Percentiles rank a stretch among this genome's conserved stretches.
phyloP scores from a whole-genome alignment of 92 coral and sea anemone species.

The Bergia puertoricense region DNA sequence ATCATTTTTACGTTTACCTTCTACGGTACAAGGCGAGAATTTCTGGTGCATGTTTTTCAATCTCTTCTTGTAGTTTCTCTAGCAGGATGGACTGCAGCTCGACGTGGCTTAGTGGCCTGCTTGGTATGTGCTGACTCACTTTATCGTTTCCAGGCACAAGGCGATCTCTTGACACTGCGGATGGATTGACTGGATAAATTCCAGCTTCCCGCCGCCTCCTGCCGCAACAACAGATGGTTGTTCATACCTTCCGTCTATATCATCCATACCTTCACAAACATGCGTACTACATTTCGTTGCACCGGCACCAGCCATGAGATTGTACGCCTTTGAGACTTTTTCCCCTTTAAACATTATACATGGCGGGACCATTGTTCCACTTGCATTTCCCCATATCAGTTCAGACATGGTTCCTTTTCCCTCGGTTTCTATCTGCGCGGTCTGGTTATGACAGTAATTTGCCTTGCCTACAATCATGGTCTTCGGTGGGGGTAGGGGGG shows the following conservation, averaged over 20 bases:
- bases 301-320: background rate
- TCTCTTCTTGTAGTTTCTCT: background rate
- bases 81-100: background rate
- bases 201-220: background rate
- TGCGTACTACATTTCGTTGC: background rate
- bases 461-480: background rate
- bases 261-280: background rate
- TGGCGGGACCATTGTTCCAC: background rate
- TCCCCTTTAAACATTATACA: background rate
- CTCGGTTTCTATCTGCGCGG: background rate
- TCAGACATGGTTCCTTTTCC: background rate
- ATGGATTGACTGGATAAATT: background rate
- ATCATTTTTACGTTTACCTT: background rate
- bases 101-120: background rate
- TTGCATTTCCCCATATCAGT: background rate
- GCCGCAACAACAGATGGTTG: background rate
- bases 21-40: background rate
- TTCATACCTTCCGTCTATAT: background rate
- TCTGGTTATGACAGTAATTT: background rate
- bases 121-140: background rate
- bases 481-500: background rate
- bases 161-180: background rate
- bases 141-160: background rate
- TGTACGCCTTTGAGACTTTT: background rate
- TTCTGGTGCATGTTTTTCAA: background rate